These are phyloP conservation scores for Cheilosia pagana DNA, from an alignment of 2,888 invertebrate genomes.

Conservation along the genomic window DNA sequence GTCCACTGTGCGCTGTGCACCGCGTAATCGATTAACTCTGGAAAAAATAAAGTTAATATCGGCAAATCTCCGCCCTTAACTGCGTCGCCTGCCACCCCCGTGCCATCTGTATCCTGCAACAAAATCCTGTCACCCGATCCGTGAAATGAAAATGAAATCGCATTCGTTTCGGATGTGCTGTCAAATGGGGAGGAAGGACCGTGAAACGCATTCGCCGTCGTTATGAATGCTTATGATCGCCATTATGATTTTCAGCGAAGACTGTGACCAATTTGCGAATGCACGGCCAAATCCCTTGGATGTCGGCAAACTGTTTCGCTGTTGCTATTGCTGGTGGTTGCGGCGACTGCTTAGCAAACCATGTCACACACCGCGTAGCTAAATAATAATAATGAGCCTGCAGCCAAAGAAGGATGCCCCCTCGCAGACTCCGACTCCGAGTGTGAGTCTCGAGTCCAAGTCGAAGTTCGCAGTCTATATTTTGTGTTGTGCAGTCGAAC, in stretches of 20 bases:
- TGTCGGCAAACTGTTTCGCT: background rate
- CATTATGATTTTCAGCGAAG: constrained; percentile 50
- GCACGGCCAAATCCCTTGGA: constrained; percentile 34
- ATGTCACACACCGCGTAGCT: constrained; percentile 70
- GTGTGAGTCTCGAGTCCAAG: constrained; percentile 21
- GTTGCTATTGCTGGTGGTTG: constrained; percentile 18
- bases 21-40: constrained; percentile 72
- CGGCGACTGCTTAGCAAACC: constrained; percentile 60
- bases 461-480: constrained; percentile 20
- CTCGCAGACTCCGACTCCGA: background rate
- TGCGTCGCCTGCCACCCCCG: constrained; percentile 13
- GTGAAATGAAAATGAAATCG: constrained; percentile 74
- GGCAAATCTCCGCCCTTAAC: constrained; percentile 39
- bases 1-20: constrained; percentile 34
- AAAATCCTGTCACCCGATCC: constrained; percentile 68
- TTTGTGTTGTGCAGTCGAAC: constrained; percentile 39
- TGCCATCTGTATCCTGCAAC: constrained; percentile 59
- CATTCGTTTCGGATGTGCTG: constrained; percentile 70
- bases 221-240: constrained; percentile 69
- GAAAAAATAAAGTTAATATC: constrained; percentile 52
- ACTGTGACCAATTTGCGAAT: constrained; percentile 63
- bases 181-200: constrained; percentile 64
- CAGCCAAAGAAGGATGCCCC: constrained; percentile 29
- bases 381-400: constrained; percentile 73
- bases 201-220: constrained; percentile 65